These are phyloP conservation scores for Patella caerulea DNA, from an alignment of 2,888 invertebrate genomes.

Conservation along the genomic window DNA sequence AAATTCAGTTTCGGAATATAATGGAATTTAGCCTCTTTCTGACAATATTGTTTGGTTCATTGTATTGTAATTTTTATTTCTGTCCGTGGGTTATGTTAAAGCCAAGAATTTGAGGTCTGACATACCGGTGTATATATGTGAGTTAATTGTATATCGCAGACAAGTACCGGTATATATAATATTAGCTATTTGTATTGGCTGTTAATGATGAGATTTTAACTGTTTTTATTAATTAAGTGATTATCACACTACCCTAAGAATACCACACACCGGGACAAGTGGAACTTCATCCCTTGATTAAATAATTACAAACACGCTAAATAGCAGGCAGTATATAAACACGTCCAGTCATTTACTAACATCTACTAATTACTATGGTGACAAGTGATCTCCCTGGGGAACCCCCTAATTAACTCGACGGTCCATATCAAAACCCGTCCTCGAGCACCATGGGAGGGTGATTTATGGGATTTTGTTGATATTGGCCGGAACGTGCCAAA, in stretches of 20 bases:
- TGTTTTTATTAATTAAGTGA: neutral
- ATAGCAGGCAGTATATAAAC: neutral
- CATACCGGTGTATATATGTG: too few species aligned
- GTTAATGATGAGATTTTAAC: neutral
- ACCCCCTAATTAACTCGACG: neutral
- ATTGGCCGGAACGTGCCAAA: slow-evolving; percentile 10
- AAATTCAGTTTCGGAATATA: too few species aligned
- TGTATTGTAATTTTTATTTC: too few species aligned
- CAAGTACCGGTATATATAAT: too few species aligned
- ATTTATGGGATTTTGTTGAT: slow-evolving; percentile 1
- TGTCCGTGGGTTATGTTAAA: too few species aligned
- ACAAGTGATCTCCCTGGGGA: neutral
- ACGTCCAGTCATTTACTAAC: slow-evolving; percentile 1
- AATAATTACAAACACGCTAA: slow-evolving; percentile 4
- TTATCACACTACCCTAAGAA: neutral
- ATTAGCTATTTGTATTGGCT: neutral
- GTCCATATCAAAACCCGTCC: neutral
- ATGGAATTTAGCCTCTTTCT: too few species aligned
- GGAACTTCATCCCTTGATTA: neutral
- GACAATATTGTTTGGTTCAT: too few species aligned
- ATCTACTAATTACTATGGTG: neutral
- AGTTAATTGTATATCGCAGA: too few species aligned
- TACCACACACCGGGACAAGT: slow-evolving; percentile 7
- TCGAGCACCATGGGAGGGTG: neutral
- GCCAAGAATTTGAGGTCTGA: too few species aligned